Evolutionary conservation across 2,888 invertebrate genomes (phyloP).

Genomic region (Lathronympha strigana): DNA sequence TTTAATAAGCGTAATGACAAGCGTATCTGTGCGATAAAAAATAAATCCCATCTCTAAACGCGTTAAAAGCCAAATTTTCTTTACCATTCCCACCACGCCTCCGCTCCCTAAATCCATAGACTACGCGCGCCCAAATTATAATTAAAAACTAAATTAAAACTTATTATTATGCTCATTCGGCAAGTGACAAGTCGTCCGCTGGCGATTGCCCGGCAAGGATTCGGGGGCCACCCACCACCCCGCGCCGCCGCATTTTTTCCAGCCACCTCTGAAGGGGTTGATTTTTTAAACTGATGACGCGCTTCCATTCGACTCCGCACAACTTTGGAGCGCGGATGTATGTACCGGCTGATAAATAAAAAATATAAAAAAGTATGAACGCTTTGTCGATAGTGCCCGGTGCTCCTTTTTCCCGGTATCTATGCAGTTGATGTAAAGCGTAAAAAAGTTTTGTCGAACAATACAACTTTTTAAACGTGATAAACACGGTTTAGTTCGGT

Average conservation of each 20-base stretch:
- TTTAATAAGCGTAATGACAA: too few species aligned
- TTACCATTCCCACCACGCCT: slow-evolving; percentile 4
- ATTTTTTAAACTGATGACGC: slow-evolving; percentile 86
- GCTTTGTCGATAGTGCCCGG: slow-evolving; percentile 79
- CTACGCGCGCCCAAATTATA: slow-evolving; percentile 51
- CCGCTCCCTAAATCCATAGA: slow-evolving; percentile 23
- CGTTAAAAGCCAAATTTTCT: not conserved
- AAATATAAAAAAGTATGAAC: slow-evolving; percentile 63
- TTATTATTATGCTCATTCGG: slow-evolving; percentile 83
- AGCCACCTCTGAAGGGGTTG: slow-evolving; percentile 82
- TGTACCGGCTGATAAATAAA: slow-evolving; percentile 80
- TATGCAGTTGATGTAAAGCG: slow-evolving; percentile 62
- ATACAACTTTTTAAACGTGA: slow-evolving; percentile 51
- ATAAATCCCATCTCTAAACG: not conserved
- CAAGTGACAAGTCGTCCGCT: slow-evolving; percentile 81
- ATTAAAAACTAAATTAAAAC: slow-evolving; percentile 74
- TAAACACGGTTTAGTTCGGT: slow-evolving; percentile 47
- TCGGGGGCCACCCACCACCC: slow-evolving; percentile 78
- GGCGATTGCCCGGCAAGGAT: slow-evolving; percentile 83
- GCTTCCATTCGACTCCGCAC: slow-evolving; percentile 84
- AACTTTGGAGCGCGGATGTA: slow-evolving; percentile 83
- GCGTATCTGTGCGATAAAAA: not conserved
- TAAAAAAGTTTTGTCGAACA: slow-evolving; percentile 62
- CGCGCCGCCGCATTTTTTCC: slow-evolving; percentile 76
- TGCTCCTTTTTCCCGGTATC: slow-evolving; percentile 75